Percentiles rank a stretch among this genome's conserved stretches.
These are phyloP conservation scores for Eira barbara DNA, from an alignment of 2,113 vertebrate species.

Conservation along the genomic window DNA sequence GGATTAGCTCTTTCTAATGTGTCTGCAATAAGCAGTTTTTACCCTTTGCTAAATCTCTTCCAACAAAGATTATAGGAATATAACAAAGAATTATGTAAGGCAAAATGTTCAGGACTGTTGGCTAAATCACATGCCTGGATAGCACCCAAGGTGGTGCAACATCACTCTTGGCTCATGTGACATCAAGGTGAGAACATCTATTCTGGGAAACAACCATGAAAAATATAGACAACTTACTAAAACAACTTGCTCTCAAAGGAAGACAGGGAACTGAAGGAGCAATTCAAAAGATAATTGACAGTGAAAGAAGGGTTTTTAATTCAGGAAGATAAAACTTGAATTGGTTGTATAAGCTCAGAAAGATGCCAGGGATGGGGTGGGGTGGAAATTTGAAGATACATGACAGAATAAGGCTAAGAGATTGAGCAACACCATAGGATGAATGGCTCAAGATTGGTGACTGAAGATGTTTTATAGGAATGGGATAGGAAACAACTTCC, in stretches of 20 bases:
- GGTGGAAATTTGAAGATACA: neutral
- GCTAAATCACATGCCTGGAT: neutral
- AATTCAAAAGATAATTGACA: neutral
- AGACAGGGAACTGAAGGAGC: neutral
- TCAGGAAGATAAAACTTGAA: neutral
- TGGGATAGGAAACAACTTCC: neutral
- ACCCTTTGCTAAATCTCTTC: neutral
- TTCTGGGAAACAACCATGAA: slow-evolving; percentile 31
- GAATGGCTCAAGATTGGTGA: neutral
- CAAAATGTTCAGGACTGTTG: neutral
- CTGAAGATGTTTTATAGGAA: neutral
- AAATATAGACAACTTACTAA: neutral
- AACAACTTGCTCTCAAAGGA: slow-evolving; percentile 26
- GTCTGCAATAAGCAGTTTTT: neutral
- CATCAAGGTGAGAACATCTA: slow-evolving; percentile 28
- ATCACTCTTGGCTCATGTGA: slow-evolving; percentile 30
- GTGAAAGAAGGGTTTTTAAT: neutral
- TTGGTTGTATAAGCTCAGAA: neutral
- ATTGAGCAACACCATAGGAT: neutral
- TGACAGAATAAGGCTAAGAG: neutral
- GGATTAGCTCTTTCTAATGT: neutral
- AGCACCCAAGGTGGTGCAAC: neutral
- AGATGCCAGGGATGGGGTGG: neutral
- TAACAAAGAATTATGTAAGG: neutral
- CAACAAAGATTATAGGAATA: neutral